Base-by-base conservation (phyloP, 53 echinoderm and acorn worm genomes). In the Actinopyga echinites region DNA sequence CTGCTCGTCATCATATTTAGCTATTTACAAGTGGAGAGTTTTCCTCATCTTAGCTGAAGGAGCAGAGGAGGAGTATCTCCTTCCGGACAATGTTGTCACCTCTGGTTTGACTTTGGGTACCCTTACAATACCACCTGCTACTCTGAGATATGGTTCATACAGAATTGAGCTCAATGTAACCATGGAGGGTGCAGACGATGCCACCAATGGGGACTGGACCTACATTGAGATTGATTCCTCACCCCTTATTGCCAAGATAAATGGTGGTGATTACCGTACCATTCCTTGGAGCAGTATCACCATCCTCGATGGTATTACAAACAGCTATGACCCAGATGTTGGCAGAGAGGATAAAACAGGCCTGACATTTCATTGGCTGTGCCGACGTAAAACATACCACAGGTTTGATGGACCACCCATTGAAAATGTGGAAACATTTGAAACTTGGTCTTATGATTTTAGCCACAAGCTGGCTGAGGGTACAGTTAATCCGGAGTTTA, bases 81-180 rank as follows among this genome's bases (percentile, higher is more conserved):
- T 91, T 10, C 85, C 85, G 12, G 58, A 12, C 26, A 43, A 57
- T 30, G 61, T 85, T 2, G 57, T 56, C 0, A 85, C 86, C 2
- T 42, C 58, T 1, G 86, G 75, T n/a, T 43, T 52, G 3, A 85
- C 88, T 2, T 73, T 93, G 8, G 85, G 87, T 30, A 74, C 60
- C 19, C 65, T 93, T 15, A 63, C 83, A 4, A 86, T 92, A 29
- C 77, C 65, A 8, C 64, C 83, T 15, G 78, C 90, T 42, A 49
- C 86, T 40, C 30, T 93, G 56, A 78, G 44, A 0, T 91, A 88
- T 37, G 93, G 90, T 6, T 60, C 63, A 54, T 90, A 88, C 83
- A 74, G 85, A 55, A 56, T 91, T 22, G 83, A 91, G 83, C 79
- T 93, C 0, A 93, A 93, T 61, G 93, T 93, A 22, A 88, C 93